Conservation (phyloP, 2,797 vertebrate genomes). For the Silurus aristotelis region DNA sequence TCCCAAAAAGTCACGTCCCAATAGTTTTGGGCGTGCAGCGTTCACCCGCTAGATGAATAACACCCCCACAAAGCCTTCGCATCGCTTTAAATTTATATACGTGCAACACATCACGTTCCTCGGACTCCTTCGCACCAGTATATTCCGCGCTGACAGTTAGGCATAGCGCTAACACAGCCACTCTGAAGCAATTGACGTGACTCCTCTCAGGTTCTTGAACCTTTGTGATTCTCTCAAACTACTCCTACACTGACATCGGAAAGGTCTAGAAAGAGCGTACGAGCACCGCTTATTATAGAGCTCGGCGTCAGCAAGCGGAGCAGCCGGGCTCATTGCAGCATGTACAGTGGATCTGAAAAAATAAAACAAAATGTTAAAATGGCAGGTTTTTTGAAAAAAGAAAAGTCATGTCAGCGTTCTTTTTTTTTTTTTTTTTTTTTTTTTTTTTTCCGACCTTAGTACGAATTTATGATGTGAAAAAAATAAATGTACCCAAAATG, state of each 20-base stretch:
- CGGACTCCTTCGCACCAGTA: not conserved
- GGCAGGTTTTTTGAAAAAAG: too few relatives aligned
- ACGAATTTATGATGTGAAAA: too few relatives aligned
- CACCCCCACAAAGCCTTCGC: not conserved
- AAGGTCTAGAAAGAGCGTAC: not conserved
- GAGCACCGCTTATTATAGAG: slow-evolving; percentile 37
- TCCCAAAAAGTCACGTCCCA: too few relatives aligned
- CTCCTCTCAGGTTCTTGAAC: slow-evolving; percentile 60
- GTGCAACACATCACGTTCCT: not conserved
- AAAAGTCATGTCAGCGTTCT: too few relatives aligned
- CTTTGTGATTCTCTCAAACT: slow-evolving; percentile 29
- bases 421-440: too few relatives aligned
- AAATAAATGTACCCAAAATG: too few relatives aligned
- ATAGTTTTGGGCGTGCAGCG: too few relatives aligned
- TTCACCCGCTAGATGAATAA: not conserved
- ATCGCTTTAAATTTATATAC: too few relatives aligned
- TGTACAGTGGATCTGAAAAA: not conserved
- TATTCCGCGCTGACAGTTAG: not conserved
- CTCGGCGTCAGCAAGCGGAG: slow-evolving; percentile 54
- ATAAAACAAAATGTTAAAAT: not conserved
- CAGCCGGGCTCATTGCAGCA: slow-evolving; percentile 37
- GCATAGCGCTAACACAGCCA: not conserved
- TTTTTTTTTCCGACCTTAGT: too few relatives aligned
- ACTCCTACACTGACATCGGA: not conserved
- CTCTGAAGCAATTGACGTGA: slow-evolving; percentile 23